Base-by-base conservation (phyloP, 2,113 vertebrate genomes). In the Cranoglanis bouderius region DNA sequence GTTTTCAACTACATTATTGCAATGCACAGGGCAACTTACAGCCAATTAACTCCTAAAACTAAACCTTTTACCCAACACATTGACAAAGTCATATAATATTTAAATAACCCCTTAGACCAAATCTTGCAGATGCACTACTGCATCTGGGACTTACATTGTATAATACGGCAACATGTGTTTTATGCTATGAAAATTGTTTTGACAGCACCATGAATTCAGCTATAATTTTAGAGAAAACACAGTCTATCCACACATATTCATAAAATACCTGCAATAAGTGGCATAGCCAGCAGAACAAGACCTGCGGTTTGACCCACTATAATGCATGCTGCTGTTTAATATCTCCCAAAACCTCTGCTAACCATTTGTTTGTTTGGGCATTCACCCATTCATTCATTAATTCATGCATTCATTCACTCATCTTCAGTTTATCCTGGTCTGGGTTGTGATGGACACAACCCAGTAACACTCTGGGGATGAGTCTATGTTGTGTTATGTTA, bases 331-430 rank as follows among this genome's bases (percentile, higher is more conserved):
- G 38, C 84, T 91, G 51, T 89, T 91, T 93, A 91, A 91, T 59
- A 90, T 87, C 77, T 88, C 83, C 90, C 89, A 89, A 93, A 75
- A 92, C 90, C 91, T 91, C 82, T 91, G 89, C 92, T 92, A 91
- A 91, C 91, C 91, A 29, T 82, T 8, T 57, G 19, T 55, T 78
- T 81, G 12, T 35, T 38, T 82, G 49, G 49, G 78, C 51, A 57
- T 77, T 75, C 38, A 43, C n/a, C n/a, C n/a, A 46, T 46, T 46
- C 7, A 46, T 46, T 46, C 55, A 59, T 49, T 77, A 24, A 43
- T 70, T 16, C n/a, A 72, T 46, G 6, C 38, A 75, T 43, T 24
- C 12, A 77, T 77, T 77, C 38, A 12, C 4, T 77, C 43, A 9
- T 77, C 9, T 14, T 77, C 4, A 29, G 38, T 26, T 75, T 40